phyloP scores from a whole-genome alignment of 1,140 invertebrate species.

The Ips nitidus region DNA sequence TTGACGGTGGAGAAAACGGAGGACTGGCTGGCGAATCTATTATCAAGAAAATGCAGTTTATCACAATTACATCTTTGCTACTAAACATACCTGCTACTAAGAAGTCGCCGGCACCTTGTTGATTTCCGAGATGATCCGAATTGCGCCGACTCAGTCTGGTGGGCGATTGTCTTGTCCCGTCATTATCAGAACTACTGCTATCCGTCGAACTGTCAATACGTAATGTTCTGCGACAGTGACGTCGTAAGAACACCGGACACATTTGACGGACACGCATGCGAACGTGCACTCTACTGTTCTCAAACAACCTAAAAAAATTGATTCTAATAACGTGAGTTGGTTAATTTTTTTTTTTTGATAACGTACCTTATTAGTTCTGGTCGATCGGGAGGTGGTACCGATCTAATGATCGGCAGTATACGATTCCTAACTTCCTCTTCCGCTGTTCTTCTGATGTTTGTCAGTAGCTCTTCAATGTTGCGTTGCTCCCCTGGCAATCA shows the following conservation, averaged over 20 bases:
- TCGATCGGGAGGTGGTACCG: conserved; percentile 41
- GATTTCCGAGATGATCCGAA: not conserved
- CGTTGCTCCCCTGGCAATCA: conserved; percentile 7
- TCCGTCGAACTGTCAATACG: conserved; percentile 44
- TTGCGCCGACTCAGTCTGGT: conserved; percentile 10
- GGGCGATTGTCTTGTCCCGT: conserved; percentile 17
- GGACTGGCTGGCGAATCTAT: conserved; percentile 7
- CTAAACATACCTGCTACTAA: not conserved
- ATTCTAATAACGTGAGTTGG: not conserved
- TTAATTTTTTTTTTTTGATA: not conserved
- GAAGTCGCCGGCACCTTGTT: too few species aligned
- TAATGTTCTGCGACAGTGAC: conserved; percentile 27
- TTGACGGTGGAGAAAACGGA: not conserved
- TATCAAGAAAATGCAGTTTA: too few species aligned
- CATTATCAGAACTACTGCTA: conserved; percentile 46
- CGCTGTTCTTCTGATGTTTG: conserved; percentile 38
- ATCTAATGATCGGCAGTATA: conserved; percentile 43
- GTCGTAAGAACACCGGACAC: conserved; percentile 41
- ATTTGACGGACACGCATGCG: conserved; percentile 41
- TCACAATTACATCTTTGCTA: not conserved
- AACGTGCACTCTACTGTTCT: conserved; percentile 41
- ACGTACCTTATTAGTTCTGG: conserved; percentile 41
- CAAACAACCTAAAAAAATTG: conserved; percentile 38
- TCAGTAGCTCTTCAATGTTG: conserved; percentile 36
- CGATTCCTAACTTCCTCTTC: conserved; percentile 42